Evolutionary conservation across 2,797 vertebrate species (phyloP), one percentile per base, ranked within the genome.

Genomic region (Borostomias antarcticus): DNA sequence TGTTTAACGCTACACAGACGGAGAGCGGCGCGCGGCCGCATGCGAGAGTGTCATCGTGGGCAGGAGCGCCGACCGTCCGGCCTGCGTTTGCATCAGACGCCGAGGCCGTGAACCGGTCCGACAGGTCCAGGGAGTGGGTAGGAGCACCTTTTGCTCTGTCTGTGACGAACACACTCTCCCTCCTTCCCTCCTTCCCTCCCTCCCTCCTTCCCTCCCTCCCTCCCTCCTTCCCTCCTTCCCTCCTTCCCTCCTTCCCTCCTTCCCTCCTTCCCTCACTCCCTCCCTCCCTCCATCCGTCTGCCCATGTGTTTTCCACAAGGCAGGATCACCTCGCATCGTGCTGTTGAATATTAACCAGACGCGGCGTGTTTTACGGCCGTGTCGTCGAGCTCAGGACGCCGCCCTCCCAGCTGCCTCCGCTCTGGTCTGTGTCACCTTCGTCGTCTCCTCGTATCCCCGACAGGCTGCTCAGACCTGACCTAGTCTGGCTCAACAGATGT

Each of bases 261-360:
- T 45, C 59, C 26, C 6, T 6, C 61, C 33, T 28, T 28, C 28
- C 23, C 40, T 17, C 2, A 8, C 35, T 37, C 19, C 25, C n/a
- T 2, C 54, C 19, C 15, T 30, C 30, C 19, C 5, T 17, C 32
- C 21, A n/a, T 15, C 15, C 5, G 28, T 51, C 29, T n/a, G n/a
- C 29, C 6, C 9, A 3, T 32, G 64, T 13, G 64, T 65, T 71
- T 74, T 69, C 75, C 58, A 62, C 29, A 26, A 66, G 43, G 40
- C 5, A 11, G 29, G 40, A 17, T 66, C 29, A 30, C 33, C 35
- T 56, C 21, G 43, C 48, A 54, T 23, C 25, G 37, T 23, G 45
- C 53, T 73, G 76, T 66, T 72, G 66, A 77, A 70, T 75, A 73
- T 73, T 75, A 77, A 79, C 68, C 70, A 74, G 72, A 69, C 70